Base-by-base conservation (phyloP, 2,113 vertebrate species). In the Mirza zaza region DNA sequence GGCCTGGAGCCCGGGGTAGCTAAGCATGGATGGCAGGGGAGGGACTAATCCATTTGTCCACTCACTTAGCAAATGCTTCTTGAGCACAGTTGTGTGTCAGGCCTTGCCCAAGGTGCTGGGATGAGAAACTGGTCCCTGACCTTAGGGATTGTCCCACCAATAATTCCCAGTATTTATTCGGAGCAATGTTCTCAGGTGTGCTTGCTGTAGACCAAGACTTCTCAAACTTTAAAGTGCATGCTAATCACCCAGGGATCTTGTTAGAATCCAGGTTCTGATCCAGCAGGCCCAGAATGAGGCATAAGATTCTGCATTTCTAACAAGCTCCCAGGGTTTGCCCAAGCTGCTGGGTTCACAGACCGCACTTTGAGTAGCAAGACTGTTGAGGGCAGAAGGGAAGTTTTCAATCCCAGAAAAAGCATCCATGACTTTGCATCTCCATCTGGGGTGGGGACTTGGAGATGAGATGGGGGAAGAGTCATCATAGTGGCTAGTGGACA, bases 201-300 rank as follows among this genome's bases (percentile, higher is more conserved):
- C 15, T 71, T 71, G 3, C 48, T 61, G 3, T 48, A 61, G 73
- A 70, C n/a, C 59, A 86, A 81, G 6, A 18, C n/a, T 80, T 91
- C 80, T 90, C 67, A 76, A 25, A 34, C 55, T 59, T 57, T 32
- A 79, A 57, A 45, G 14, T 32, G 32, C 71, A 9, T 20, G 42
- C 32, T 8, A 20, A 32, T 89, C 27, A 57, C 21, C 34, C 65
- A 61, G 0, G 59, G 39, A 20, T 50, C 27, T 27, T 94, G 8
- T 82, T 71, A 67, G 82, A 96, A 27, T 90, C 57, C 52, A 88
- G 70, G 52, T 65, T 85, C 63, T 92, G 75, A 59, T 34, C 87
- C 84, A 85, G 65, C 52, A 61, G 73, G 13, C 90, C 67, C 61
- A 59, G 65, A 80, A 80, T 2, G 50, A 83, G 36, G 34, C 5